phyloP scores from a whole-genome alignment of 2,113 vertebrate species.

The Pycnonotus jocosus region DNA sequence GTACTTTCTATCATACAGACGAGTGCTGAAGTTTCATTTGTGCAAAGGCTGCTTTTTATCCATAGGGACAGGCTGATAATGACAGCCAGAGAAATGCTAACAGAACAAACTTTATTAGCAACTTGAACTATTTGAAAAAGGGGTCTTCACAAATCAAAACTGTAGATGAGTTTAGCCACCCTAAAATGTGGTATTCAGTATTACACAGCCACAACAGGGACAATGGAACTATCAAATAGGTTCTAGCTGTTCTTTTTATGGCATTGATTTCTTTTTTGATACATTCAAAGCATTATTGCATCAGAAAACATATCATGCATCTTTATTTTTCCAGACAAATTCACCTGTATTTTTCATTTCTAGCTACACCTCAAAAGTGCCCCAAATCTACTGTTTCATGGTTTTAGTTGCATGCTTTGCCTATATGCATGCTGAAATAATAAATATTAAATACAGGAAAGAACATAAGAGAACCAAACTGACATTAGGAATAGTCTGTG shows the following conservation, averaged over 20 bases:
- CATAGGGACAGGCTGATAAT: neutral
- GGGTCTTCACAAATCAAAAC: conserved; percentile 18
- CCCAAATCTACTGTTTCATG: conserved; percentile 77
- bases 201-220: conserved; percentile 25
- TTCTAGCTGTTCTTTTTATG: conserved; percentile 60
- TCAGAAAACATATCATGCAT: conserved; percentile 72
- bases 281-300: conserved; percentile 69
- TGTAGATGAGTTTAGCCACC: conserved; percentile 2
- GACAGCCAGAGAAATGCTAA: conserved; percentile 26
- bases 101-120: conserved; percentile 24
- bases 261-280: conserved; percentile 52
- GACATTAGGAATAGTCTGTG: conserved; percentile 69
- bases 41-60: conserved; percentile 58
- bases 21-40: conserved; percentile 35
- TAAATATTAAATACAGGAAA: conserved; percentile 86
- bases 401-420: conserved; percentile 77
- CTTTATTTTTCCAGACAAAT: conserved; percentile 72
- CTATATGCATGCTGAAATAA: conserved; percentile 80
- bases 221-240: conserved; percentile 40
- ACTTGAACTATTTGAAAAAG: neutral
- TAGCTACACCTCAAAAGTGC: conserved; percentile 82
- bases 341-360: conserved; percentile 75
- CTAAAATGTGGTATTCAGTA: neutral
- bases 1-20: conserved; percentile 9
- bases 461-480: conserved; percentile 70